A percentile compares a stretch with the other conserved stretches of the same genome.
Conservation (phyloP, 2,888 invertebrate species). For the Tiliacea citrago region DNA sequence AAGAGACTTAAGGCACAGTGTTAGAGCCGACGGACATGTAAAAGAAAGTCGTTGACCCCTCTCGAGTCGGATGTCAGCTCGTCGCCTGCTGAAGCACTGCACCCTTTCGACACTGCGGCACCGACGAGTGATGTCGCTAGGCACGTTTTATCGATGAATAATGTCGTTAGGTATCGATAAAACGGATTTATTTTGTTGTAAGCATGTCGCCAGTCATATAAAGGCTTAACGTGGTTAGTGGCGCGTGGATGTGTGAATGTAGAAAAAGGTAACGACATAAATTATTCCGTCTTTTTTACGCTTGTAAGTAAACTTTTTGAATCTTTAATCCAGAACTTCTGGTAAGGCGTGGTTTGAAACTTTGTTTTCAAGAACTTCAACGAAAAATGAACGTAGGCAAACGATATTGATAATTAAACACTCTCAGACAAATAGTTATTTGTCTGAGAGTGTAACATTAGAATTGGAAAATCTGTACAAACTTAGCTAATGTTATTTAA, state of each 20-base stretch:
- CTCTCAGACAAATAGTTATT: too few relatives aligned
- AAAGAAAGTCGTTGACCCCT: conserved; percentile 81
- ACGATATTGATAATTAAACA: neutral
- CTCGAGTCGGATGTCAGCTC: conserved; percentile 85
- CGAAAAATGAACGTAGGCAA: too few relatives aligned
- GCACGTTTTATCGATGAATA: conserved; percentile 65
- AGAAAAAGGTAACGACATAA: conserved; percentile 20
- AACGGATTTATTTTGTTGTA: conserved; percentile 54
- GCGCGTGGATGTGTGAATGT: conserved; percentile 20
- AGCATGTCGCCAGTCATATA: conserved; percentile 26
- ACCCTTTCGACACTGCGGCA: conserved; percentile 89
- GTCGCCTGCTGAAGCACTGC: conserved; percentile 83
- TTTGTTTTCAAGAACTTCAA: neutral
- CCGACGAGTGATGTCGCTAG: conserved; percentile 75
- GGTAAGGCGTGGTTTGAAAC: neutral
- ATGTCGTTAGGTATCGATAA: conserved; percentile 47
- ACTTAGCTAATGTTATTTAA: neutral
- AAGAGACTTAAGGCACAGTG: conserved; percentile 65
- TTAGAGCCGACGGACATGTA: conserved; percentile 72
- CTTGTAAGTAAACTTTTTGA: conserved; percentile 8
- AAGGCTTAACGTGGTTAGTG: conserved; percentile 43
- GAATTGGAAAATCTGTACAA: neutral
- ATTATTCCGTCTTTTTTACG: conserved; percentile 23
- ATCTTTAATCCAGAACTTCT: conserved; percentile 11
- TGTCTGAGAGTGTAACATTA: neutral